These are phyloP conservation scores for Piaya cayana DNA, from an alignment of 2,113 vertebrate genomes.

Conservation along the genomic window DNA sequence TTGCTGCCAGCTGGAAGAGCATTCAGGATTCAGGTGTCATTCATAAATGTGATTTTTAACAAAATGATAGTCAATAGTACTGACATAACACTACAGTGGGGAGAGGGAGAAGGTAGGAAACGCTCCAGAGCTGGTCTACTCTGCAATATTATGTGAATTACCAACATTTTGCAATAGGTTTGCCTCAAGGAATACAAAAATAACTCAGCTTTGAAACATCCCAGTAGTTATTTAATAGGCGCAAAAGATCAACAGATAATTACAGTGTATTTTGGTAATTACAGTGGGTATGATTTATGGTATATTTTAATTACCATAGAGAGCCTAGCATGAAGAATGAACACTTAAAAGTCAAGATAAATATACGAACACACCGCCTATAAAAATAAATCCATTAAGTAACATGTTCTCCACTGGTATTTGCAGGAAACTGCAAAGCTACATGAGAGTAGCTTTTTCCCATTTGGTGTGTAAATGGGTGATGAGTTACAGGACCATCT, in stretches of 20 bases:
- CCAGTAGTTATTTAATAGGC: conserved; percentile 27
- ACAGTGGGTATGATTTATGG: conserved; percentile 30
- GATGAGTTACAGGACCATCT: background rate
- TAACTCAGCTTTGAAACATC: conserved; percentile 42
- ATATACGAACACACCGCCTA: background rate
- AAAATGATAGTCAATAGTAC: conserved; percentile 3
- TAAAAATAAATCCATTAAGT: conserved; percentile 38
- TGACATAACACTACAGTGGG: background rate
- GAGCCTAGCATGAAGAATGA: conserved; percentile 29
- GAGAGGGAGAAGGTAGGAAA: background rate
- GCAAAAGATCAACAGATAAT: conserved; percentile 55
- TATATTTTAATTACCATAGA: conserved; percentile 52
- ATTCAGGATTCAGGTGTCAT: background rate
- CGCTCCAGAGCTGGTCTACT: background rate
- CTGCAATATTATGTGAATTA: conserved; percentile 24
- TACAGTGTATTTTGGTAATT: conserved; percentile 47
- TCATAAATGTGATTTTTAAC: conserved; percentile 27
- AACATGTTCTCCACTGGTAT: background rate
- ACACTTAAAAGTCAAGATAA: conserved; percentile 44
- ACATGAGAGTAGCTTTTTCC: background rate
- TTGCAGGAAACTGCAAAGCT: background rate
- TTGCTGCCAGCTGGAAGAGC: background rate
- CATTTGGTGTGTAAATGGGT: background rate
- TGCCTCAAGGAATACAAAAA: conserved; percentile 23
- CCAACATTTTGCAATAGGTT: background rate